Percentiles rank a stretch among this genome's conserved stretches.
phyloP scores from a whole-genome alignment of 2,113 vertebrate species.

The Poeciliopsis occidentalis region DNA sequence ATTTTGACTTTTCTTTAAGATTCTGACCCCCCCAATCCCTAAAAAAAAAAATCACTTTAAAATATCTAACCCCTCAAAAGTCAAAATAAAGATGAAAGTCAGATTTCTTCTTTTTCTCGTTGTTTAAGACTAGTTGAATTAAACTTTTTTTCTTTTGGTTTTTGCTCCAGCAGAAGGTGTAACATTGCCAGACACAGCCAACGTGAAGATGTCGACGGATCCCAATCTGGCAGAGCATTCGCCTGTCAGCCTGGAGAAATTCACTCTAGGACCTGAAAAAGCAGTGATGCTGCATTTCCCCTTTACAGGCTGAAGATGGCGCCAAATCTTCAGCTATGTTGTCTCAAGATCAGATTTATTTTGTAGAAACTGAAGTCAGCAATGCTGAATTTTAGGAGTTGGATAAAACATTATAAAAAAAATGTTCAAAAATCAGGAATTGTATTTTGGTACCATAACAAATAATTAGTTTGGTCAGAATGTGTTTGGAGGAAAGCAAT shows the following conservation, averaged over 20 bases:
- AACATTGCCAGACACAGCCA: constrained; percentile 65
- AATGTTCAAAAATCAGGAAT: not conserved
- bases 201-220: constrained; percentile 75
- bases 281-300: constrained; percentile 83
- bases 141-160: no score
- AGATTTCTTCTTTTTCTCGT: no score
- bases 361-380: not conserved
- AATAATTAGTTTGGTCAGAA: not conserved
- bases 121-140: no score
- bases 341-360: not conserved
- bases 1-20: no score
- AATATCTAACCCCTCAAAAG: not conserved
- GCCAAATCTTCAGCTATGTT: constrained; percentile 17
- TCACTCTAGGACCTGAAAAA: constrained; percentile 70
- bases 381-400: constrained; percentile 3
- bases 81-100: no score
- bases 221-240: not conserved
- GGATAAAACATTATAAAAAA: not conserved
- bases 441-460: not conserved
- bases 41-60: no score
- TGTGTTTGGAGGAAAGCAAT: not conserved
- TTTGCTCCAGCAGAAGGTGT: constrained; percentile 51
- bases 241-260: constrained; percentile 45
- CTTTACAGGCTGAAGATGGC: constrained; percentile 70
- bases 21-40: no score